Evolutionary conservation across 2,797 vertebrate species (phyloP), one percentile per base, ranked within the genome.

Genomic region (Hydrocynus forskahlii): DNA sequence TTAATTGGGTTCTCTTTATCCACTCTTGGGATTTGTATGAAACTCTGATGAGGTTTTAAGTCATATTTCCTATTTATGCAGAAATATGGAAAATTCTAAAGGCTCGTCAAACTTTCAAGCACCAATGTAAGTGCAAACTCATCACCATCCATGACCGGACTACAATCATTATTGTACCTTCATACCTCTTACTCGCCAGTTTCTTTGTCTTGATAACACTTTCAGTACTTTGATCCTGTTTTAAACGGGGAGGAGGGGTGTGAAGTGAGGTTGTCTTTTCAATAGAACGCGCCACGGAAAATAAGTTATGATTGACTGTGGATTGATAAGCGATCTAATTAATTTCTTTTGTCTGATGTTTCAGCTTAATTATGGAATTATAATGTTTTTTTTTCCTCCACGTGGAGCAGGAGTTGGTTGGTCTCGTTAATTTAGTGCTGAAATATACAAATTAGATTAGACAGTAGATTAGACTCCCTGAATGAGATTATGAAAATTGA

Each of bases 371-470:
- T 90, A 91, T 80, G 23, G 87, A 92, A 90, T 87, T 73, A 88
- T 81, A 88, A 90, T 88, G 90, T 88, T 19, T 77, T 82, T 82
- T 62, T 78, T 74, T 73, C 38, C 8, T 40, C 35, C 60, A 43
- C 75, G 55, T 84, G 76, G 86, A 81, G 85, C 80, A 80, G 78
- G 85, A 86, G 71, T 89, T 86, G 75, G 86, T 87, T 67, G 80
- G 77, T 86, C 90, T 90, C 91, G 91, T 94, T 89, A 93, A 93
- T 93, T 90, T 83, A 63, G 85, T 83, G 80, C 86, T 88, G 84
- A 92, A 93, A 92, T 86, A 90, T 84, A 93, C 91, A 94, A 93
- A 93, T 93, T 91, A 91, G 92, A 94, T 94, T 88, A 90, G 82
- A 83, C 84, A 81, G 86, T 88, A 91, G 91, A 93, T 92, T 89